Evolutionary conservation across 2,797 vertebrate genomes (phyloP).

Genomic region (Kryptolebias ocellatus): DNA sequence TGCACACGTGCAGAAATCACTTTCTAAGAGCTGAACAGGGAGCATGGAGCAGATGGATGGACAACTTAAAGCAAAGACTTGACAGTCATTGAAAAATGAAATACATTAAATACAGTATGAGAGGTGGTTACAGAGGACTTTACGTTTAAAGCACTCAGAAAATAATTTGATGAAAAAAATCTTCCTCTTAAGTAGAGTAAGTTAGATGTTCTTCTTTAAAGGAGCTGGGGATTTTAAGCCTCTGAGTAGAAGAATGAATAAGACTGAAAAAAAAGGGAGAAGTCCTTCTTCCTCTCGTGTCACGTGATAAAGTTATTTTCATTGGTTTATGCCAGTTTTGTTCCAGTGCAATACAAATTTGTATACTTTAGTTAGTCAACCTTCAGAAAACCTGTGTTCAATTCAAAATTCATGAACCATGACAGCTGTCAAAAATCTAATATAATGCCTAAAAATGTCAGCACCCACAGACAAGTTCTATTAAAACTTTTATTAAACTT

Average conservation of each 20-base stretch:
- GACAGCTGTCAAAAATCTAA: background rate
- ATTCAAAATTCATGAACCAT: background rate
- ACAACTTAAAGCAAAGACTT: slow-evolving; percentile 34
- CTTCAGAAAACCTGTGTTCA: background rate
- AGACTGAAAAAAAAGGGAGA: slow-evolving; percentile 58
- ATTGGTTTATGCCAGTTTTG: background rate
- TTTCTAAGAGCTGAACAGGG: slow-evolving; percentile 26
- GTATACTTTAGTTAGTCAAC: background rate
- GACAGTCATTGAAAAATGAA: slow-evolving; percentile 49
- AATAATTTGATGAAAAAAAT: slow-evolving; percentile 12
- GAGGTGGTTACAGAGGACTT: slow-evolving; percentile 31
- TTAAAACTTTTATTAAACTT: background rate
- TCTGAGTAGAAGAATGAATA: slow-evolving; percentile 33
- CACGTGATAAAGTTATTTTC: background rate
- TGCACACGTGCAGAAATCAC: slow-evolving; percentile 54
- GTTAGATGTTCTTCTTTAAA: slow-evolving; percentile 61
- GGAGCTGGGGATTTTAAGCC: slow-evolving; percentile 47
- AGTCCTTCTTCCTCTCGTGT: slow-evolving; percentile 1
- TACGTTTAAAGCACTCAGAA: slow-evolving; percentile 39
- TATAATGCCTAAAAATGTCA: background rate
- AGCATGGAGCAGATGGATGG: slow-evolving; percentile 34
- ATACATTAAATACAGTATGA: slow-evolving; percentile 15
- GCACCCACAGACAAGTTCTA: background rate
- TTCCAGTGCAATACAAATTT: too few relatives aligned
- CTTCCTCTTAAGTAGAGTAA: slow-evolving; percentile 54